Evolutionary conservation across 2,113 vertebrate genomes (phyloP), one percentile per base, ranked within the genome.

Genomic region (Periophthalmus modestus): DNA sequence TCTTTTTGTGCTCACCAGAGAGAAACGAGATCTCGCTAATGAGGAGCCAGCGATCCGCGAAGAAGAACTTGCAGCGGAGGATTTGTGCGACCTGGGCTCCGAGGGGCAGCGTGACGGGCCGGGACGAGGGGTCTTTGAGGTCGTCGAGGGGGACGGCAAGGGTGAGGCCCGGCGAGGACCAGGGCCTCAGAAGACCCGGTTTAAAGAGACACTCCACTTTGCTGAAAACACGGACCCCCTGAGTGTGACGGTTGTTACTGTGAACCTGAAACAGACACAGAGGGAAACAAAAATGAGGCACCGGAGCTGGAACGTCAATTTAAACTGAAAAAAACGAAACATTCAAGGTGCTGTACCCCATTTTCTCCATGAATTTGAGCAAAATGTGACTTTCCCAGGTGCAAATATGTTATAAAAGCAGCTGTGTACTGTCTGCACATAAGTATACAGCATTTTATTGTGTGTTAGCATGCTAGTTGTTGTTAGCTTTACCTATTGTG

Each of bases 11-110:
- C 90, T 72, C 90, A 98, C 97, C 95, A 0, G 96, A 96, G 68
- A 92, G 69, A 85, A 98, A 98, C 75, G 94, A 93, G 47, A 98
- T 92, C 89, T 98, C 97, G 0, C 97, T 98, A 94, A 98, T 94
- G 77, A 98, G 96, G 69, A 98, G 89, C 97, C 97, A 98, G 28
- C 87, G 91, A 39, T 95, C 93, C 0, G 94, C 84, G 13, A 98
- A 98, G 88, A 92, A 91, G 87, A 98, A 98, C 18, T 92, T 95
- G 78, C 97, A 98, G 82, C 94, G 93, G 52, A 98, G 85, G 81
- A 96, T 95, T 69, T 95, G 94, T 1, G 93, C 97, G 0, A 66
- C 74, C 0, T 81, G 94, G 2, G 92, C 89, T 0, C 91, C 90
- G 63, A 98, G 89, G 0, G 95, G 93, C 5, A 98, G 92, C 0